Evolutionary conservation across 2,113 vertebrate genomes (phyloP).

Genomic region (Dissostichus mawsoni): DNA sequence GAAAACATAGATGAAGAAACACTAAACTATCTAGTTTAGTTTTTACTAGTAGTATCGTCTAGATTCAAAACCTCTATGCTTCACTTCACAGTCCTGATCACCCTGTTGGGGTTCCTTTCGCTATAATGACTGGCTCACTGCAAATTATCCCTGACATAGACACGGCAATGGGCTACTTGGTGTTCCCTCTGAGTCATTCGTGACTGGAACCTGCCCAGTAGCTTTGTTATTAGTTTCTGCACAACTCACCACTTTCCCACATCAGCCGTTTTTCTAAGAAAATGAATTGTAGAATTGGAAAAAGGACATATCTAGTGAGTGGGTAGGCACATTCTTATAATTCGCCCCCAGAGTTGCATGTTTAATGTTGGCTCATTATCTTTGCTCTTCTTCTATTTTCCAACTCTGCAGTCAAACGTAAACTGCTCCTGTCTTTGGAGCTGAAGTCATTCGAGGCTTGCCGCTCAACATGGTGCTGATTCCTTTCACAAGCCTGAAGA

Average conservation of each 20-base stretch:
- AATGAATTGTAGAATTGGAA: not conserved
- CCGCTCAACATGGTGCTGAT: not conserved
- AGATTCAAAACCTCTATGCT: too few relatives aligned
- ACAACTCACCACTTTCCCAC: too few relatives aligned
- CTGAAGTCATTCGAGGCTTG: not conserved
- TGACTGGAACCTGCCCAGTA: not conserved
- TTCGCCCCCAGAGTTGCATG: not conserved
- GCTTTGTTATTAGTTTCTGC: conserved; percentile 8
- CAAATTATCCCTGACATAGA: too few relatives aligned
- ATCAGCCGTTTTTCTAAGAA: not conserved
- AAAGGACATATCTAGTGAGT: not conserved
- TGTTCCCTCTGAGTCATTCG: not conserved
- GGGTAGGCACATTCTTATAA: not conserved
- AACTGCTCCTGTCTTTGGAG: not conserved
- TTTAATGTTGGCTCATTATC: not conserved
- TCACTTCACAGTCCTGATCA: too few relatives aligned
- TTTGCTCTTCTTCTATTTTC: not conserved
- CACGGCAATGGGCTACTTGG: not conserved
- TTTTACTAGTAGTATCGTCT: too few relatives aligned
- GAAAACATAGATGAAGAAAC: too few relatives aligned
- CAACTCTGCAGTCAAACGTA: not conserved
- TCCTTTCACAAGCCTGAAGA: not conserved
- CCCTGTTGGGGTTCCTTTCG: too few relatives aligned
- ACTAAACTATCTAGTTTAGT: too few relatives aligned
- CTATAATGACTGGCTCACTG: too few relatives aligned